Base-by-base conservation (phyloP, 2,888 invertebrate species). In the Drosophila sordidapex region DNA sequence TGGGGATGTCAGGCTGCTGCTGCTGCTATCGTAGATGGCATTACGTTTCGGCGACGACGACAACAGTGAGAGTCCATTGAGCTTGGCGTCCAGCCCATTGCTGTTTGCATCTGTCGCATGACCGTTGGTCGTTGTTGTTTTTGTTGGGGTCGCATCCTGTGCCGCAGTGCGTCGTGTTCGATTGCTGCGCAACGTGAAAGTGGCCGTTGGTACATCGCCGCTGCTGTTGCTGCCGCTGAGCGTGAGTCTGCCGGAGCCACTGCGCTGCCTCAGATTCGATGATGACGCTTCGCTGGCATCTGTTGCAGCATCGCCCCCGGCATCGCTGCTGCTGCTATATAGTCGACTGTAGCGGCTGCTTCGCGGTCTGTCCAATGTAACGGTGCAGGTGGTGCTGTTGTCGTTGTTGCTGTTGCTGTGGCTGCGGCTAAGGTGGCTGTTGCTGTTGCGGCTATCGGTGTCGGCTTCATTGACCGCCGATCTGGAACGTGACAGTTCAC, bases 401-500 rank as follows among this genome's bases (percentile, higher is more conserved):
- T 75, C 63, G 21, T 71, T 69, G 25, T 35, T 71, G 65, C 13
- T 72, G 66, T 2, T 74, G 56, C 21, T 60, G 62, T 25, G 38
- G 64, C n/a, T 80, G 62, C 11, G 67, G 64, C 4, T 71, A 65
- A 43, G 51, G 2, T 35, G 36, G 56, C 10, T 76, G 67, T 40
- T 72, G 63, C 4, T 74, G 66, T 40, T 70, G 54, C 49, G 59
- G 56, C 57, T 70, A 52, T 56, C 58, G 33, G 51, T 70, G 58
- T 63, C 69, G 69, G 60, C 53, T 49, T 78, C 93, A 90, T 90
- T 83, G 72, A 80, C 88, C 81, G 91, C 87, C 87, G 93, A 93
- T 92, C 93, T 93, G 90, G 93, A 93, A 92, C 93, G 93, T 92
- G 92, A 91, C 84, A 93, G 91, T 92, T 93, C 93, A 92, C 91